Conservation (phyloP, 2,797 vertebrate genomes). For the Chrysocyon brachyurus region DNA sequence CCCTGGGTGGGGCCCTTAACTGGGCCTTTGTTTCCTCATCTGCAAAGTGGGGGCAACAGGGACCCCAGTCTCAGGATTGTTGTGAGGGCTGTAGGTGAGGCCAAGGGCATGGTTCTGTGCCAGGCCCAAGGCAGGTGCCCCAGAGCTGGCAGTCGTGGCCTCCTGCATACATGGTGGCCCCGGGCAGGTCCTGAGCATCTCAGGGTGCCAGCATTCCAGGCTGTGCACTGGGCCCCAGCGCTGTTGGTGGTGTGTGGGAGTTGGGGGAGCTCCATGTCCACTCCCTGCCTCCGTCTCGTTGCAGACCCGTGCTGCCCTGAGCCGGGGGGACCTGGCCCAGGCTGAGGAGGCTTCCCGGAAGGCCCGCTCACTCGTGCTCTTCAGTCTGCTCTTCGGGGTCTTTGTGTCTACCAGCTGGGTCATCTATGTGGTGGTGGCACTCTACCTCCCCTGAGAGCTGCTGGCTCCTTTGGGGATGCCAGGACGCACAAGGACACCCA, state of each 20-base stretch:
- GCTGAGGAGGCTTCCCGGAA: slow-evolving; percentile 88
- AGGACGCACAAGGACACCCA: background rate
- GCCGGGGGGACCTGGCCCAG: slow-evolving; percentile 88
- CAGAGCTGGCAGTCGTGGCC: accelerated
- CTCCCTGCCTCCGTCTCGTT: accelerated
- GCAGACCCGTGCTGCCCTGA: slow-evolving; percentile 89
- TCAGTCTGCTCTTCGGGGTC: slow-evolving; percentile 91
- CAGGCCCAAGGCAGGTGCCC: accelerated
- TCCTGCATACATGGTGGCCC: background rate
- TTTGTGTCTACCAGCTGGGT: slow-evolving; percentile 90
- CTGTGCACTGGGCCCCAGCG: background rate
- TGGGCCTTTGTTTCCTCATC: background rate
- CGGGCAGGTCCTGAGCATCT: accelerated
- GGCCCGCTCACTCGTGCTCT: slow-evolving; percentile 88
- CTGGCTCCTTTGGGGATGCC: accelerated
- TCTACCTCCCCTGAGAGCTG: slow-evolving; percentile 82
- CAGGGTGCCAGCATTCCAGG: accelerated
- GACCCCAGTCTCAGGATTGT: accelerated
- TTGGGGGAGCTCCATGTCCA: accelerated
- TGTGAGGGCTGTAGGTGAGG: background rate
- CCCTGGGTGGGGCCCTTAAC: background rate
- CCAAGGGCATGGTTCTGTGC: accelerated
- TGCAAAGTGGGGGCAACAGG: background rate
- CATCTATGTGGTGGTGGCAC: slow-evolving; percentile 89
- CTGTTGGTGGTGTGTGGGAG: accelerated